Percentiles rank a stretch among this genome's conserved stretches.
phyloP scores from a whole-genome alignment of 1,140 invertebrate species.

The Micrasema minimum region DNA sequence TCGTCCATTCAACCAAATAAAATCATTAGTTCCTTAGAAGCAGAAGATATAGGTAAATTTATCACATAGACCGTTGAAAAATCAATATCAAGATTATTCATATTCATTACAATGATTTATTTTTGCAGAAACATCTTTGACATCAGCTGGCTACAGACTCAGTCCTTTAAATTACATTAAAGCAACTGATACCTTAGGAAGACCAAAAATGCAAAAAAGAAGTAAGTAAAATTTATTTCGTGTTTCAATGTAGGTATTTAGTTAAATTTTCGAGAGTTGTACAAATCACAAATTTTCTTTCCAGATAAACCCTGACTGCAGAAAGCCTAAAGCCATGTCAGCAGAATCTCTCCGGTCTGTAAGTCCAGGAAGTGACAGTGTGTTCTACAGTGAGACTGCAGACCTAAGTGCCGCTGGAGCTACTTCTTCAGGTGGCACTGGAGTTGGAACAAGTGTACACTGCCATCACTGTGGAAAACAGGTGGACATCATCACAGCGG shows the following conservation, averaged over 20 bases:
- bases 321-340: conserved; percentile 81
- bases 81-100: neutral
- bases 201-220: conserved; percentile 49
- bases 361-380: conserved; percentile 87
- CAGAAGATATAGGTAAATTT: conserved; percentile 64
- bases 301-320: conserved; percentile 58
- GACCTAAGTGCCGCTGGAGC: conserved; percentile 59
- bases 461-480: conserved; percentile 85
- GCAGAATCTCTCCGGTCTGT: conserved; percentile 85
- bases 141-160: conserved; percentile 51
- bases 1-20: conserved; percentile 68
- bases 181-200: conserved; percentile 37
- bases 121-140: conserved; percentile 51
- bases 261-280: too few relatives aligned
- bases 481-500: conserved; percentile 69
- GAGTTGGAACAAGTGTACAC: conserved; percentile 66
- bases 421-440: conserved; percentile 55
- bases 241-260: too few relatives aligned
- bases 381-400: conserved; percentile 85
- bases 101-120: neutral
- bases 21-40: conserved; percentile 64
- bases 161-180: conserved; percentile 50
- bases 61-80: neutral
- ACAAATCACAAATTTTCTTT: too few relatives aligned
- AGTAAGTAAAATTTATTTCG: conserved; percentile 40